Evolutionary conservation across 2,888 invertebrate species (phyloP).

Genomic region (Patella pellucida): DNA sequence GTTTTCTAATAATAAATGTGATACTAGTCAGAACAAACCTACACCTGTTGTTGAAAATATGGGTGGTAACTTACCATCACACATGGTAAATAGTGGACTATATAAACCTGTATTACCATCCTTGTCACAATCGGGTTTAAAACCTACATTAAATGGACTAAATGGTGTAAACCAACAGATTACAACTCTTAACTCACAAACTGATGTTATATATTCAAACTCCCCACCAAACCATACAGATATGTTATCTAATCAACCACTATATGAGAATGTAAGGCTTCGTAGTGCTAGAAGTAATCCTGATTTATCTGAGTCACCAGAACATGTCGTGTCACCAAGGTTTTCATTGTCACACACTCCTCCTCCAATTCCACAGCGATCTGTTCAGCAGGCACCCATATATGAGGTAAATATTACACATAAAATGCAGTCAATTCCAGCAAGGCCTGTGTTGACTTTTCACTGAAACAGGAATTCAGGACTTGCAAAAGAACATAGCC

Average conservation of each 20-base stretch:
- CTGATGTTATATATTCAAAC: background rate
- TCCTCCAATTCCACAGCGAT: slow-evolving; percentile 39
- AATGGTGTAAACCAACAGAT: background rate
- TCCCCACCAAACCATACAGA: background rate
- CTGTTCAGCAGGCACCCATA: slow-evolving; percentile 21
- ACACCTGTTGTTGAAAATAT: background rate
- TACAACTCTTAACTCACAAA: background rate
- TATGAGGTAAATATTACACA: slow-evolving; percentile 38
- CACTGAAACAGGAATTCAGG: no score
- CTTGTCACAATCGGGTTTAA: background rate
- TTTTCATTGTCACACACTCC: slow-evolving; percentile 38
- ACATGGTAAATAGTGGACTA: slow-evolving; percentile 23
- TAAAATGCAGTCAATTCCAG: no score
- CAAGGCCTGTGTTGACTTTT: no score
- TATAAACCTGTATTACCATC: slow-evolving; percentile 35
- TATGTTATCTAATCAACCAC: background rate
- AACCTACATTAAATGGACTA: background rate
- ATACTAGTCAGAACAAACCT: background rate
- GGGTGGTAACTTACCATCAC: slow-evolving; percentile 21
- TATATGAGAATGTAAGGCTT: background rate
- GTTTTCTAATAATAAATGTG: slow-evolving; percentile 10
- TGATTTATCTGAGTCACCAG: slow-evolving; percentile 27
- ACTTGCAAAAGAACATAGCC: no score
- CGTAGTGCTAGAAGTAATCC: slow-evolving; percentile 31
- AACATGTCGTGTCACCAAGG: slow-evolving; percentile 15